Base-by-base conservation (phyloP, 2,113 vertebrate species). In the Megaceryle torquata region DNA sequence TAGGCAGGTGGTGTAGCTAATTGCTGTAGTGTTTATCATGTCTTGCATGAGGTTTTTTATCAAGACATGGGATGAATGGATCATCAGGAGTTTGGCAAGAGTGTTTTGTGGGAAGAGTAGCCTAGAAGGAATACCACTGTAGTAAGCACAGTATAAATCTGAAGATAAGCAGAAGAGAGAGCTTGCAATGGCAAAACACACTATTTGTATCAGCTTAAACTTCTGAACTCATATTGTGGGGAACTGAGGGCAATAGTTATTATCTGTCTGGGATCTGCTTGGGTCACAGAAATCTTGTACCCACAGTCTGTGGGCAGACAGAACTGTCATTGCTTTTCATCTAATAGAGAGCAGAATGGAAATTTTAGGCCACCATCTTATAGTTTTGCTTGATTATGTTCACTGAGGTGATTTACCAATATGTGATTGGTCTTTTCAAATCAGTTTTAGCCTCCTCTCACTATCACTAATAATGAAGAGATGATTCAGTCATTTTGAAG, bases 41-140 rank as follows among this genome's bases (percentile, higher is more conserved):
- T 60, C 69, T 93, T 92, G 51, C 69, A 82, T 72, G 60, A 91
- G 60, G 12, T 43, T 81, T 93, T 93, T 94, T 95, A 93, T 91
- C 56, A 79, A 86, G 94, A 68, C 63, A 70, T 48, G 64, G 65
- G 65, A 67, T 89, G 78, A 85, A 85, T 64, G 57, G 65, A 79
- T 87, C 74, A 56, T 85, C 72, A 76, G 33, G 74, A 91, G 26
- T 94, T 82, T 89, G 70, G 84, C 81, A 82, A 82, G 53, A 91
- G 25, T 35, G 6, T 61, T 95, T 79, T 82, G 43, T 89, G 31
- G 70, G 44, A 94, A 92, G 81, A 79, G 39, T 57, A 75, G 54
- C 54, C 59, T 77, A 93, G 81, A 61, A 95, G 65, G 65, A 95
- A 85, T 89, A 74, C 71, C 37, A 10, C 70, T 87, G 70, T 82